phyloP scores from a whole-genome alignment of 2,113 vertebrate genomes.

The Junco hyemalis region DNA sequence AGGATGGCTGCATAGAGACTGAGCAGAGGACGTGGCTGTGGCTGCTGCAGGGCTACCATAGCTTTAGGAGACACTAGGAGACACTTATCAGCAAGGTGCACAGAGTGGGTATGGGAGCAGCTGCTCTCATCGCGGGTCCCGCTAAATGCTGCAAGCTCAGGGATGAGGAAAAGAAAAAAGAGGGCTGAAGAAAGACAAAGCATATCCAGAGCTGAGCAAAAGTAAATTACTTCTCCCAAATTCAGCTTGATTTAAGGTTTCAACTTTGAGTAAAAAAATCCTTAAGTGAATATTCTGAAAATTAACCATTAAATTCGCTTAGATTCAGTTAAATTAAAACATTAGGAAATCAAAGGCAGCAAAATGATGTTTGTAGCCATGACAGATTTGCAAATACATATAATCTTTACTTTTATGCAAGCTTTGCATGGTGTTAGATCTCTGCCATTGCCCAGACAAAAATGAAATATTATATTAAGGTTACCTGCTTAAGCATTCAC shows the following conservation, averaged over 20 bases:
- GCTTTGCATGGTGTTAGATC: neutral
- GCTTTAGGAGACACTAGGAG: neutral
- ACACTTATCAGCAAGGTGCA: neutral
- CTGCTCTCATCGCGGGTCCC: fast-evolving
- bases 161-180: neutral
- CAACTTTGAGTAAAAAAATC: neutral
- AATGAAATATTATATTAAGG: neutral
- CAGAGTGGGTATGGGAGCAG: neutral
- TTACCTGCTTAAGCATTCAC: neutral
- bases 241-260: conserved; percentile 10
- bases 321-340: neutral
- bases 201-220: conserved; percentile 8
- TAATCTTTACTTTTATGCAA: neutral
- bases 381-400: neutral
- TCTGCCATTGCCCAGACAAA: neutral
- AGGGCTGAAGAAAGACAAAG: neutral
- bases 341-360: neutral
- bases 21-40: neutral
- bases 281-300: neutral
- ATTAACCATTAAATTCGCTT: neutral
- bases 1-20: neutral
- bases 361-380: neutral
- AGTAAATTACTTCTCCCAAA: neutral
- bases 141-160: fast-evolving
- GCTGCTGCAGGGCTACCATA: neutral